These are phyloP conservation scores for Standfussiana lucernea DNA, from an alignment of 2,888 invertebrate genomes.

Conservation along the genomic window DNA sequence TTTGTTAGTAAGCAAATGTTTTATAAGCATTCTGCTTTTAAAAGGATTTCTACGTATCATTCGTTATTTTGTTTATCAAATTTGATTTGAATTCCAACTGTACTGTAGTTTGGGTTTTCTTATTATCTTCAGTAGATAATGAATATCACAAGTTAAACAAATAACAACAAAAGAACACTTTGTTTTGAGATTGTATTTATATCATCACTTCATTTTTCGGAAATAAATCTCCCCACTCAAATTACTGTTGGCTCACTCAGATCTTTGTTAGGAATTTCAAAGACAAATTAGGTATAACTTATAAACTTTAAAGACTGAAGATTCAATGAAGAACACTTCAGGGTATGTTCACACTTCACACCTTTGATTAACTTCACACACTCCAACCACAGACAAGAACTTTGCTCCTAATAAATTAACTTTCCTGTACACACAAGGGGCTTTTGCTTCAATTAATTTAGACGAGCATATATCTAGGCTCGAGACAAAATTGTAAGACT, in stretches of 20 bases:
- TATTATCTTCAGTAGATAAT: not conserved
- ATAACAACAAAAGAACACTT: not conserved
- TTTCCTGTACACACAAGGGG: constrained; percentile 12
- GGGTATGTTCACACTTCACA: constrained; percentile 1
- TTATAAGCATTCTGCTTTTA: not conserved
- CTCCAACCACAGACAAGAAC: constrained; percentile 8
- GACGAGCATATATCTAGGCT: not conserved
- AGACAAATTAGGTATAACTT: not conserved
- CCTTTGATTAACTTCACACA: constrained; percentile 1
- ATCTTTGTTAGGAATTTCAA: not conserved
- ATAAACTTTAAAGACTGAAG: not conserved
- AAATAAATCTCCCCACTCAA: not conserved
- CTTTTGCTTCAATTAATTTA: constrained; percentile 31
- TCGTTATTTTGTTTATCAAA: not conserved
- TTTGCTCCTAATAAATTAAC: constrained; percentile 28
- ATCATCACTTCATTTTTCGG: not conserved
- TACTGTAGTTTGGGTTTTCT: not conserved
- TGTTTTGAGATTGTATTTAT: not conserved
- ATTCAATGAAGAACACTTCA: constrained; percentile 18
- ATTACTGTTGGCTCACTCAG: not conserved
- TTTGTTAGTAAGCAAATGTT: not conserved
- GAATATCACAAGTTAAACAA: not conserved
- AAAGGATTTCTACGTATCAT: not conserved
- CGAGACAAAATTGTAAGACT: constrained; percentile 10
- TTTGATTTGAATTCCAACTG: not conserved